Evolutionary conservation across 1,140 invertebrate genomes (phyloP).

Genomic region (Heterodera schachtii): DNA sequence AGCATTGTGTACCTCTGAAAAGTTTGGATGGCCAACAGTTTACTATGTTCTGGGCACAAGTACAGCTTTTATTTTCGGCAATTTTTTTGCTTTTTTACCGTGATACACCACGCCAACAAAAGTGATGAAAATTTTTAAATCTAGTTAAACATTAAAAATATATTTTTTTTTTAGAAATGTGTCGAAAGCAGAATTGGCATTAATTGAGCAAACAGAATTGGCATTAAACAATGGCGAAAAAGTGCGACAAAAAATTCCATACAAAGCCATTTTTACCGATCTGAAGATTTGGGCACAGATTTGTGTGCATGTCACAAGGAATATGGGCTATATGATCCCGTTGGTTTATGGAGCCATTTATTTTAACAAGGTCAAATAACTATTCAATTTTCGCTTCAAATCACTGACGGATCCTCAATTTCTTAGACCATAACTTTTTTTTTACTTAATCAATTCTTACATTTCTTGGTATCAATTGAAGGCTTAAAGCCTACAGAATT

Average conservation of each 20-base stretch:
- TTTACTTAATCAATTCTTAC: too few relatives aligned
- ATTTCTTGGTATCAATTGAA: too few relatives aligned
- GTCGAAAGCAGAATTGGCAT: background rate
- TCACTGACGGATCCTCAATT: too few relatives aligned
- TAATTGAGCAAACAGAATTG: background rate
- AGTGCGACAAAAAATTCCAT: background rate
- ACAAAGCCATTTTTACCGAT: background rate
- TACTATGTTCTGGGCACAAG: slow-evolving; percentile 16
- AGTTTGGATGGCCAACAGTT: slow-evolving; percentile 20
- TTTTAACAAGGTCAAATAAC: background rate
- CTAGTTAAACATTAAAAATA: background rate
- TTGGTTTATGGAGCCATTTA: background rate
- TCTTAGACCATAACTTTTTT: too few relatives aligned
- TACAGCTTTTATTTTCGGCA: slow-evolving; percentile 10
- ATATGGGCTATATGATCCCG: slow-evolving; percentile 1
- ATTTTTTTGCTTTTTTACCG: slow-evolving; percentile 15
- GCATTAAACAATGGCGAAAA: background rate
- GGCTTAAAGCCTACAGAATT: too few relatives aligned
- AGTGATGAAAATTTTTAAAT: background rate
- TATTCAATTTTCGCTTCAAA: too few relatives aligned
- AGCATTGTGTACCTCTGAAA: slow-evolving; percentile 15
- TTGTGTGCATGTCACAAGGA: background rate
- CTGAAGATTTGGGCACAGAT: background rate
- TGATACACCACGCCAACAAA: slow-evolving; percentile 8
- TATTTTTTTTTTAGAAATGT: background rate